These are phyloP conservation scores for Eucidaris tribuloides DNA, from an alignment of 35 echinoderm and acorn worm species.

Conservation along the genomic window DNA sequence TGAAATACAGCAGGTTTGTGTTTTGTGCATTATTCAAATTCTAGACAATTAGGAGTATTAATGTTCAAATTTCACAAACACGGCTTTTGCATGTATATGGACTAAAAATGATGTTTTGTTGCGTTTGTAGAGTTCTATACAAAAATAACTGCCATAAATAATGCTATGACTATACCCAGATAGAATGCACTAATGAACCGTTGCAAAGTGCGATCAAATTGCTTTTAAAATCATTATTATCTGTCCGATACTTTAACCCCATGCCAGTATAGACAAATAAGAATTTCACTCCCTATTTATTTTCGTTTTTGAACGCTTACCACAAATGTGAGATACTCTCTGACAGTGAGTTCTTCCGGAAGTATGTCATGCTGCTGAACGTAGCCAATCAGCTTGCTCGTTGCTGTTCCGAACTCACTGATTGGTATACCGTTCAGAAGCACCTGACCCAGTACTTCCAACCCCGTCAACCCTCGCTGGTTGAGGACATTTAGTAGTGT, in stretches of 20 bases:
- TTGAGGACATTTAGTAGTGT: slow-evolving; percentile 62
- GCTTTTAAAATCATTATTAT: neutral
- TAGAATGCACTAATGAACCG: neutral
- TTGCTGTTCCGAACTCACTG: neutral
- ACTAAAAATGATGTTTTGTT: no score
- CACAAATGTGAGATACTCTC: slow-evolving; percentile 48
- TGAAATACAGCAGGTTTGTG: no score
- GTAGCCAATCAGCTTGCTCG: slow-evolving; percentile 37
- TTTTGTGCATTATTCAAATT: no score
- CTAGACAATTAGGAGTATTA: no score
- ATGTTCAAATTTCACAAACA: no score
- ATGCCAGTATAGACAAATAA: neutral
- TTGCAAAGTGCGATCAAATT: neutral
- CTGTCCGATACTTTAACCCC: neutral
- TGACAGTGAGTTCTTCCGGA: slow-evolving; percentile 47
- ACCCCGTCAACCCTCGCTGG: slow-evolving; percentile 19
- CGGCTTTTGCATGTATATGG: no score
- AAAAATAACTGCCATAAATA: neutral
- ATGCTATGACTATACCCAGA: neutral
- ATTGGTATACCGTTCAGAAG: slow-evolving; percentile 48
- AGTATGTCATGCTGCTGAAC: slow-evolving; percentile 73
- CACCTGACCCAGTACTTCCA: slow-evolving; percentile 51
- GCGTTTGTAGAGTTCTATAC: neutral
- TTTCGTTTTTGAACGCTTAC: no score
- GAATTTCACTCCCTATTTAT: no score